These are phyloP conservation scores for Pipa parva DNA, from an alignment of 2,113 vertebrate genomes.

Conservation along the genomic window DNA sequence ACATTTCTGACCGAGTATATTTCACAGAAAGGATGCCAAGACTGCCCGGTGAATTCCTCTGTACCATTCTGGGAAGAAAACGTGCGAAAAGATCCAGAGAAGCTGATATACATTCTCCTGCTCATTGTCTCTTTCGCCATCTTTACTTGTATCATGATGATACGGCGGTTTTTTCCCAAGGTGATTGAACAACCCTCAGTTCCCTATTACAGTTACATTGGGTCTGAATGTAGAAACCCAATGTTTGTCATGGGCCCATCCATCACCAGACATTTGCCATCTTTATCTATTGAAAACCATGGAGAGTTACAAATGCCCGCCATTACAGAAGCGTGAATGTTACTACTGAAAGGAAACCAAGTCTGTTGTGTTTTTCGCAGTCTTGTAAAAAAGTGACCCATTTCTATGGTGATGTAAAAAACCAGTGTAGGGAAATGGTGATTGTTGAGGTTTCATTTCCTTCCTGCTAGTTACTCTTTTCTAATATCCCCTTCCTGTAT, in stretches of 20 bases:
- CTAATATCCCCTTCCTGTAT: too few relatives aligned
- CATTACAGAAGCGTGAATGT: background rate
- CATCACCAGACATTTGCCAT: background rate
- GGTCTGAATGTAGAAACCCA: background rate
- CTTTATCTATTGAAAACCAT: background rate
- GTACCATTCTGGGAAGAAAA: too few relatives aligned
- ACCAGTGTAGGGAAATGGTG: too few relatives aligned
- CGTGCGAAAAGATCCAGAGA: background rate
- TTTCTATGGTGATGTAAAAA: too few relatives aligned
- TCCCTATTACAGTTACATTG: conserved; percentile 8
- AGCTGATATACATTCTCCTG: conserved; percentile 3
- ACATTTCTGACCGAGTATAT: background rate
- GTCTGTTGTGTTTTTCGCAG: too few relatives aligned
- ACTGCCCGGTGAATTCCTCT: background rate
- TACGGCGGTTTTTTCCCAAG: background rate
- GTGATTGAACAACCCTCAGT: background rate
- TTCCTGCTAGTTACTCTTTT: too few relatives aligned
- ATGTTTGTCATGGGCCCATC: background rate
- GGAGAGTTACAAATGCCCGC: background rate
- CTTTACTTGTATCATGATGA: conserved; percentile 5
- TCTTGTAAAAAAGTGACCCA: too few relatives aligned
- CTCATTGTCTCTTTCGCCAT: conserved; percentile 13
- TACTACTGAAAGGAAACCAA: too few relatives aligned
- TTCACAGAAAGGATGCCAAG: background rate
- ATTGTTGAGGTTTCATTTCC: too few relatives aligned